These are phyloP conservation scores for Oceanodroma leucorhoa DNA, from an alignment of 2,797 vertebrate genomes.

Conservation along the genomic window DNA sequence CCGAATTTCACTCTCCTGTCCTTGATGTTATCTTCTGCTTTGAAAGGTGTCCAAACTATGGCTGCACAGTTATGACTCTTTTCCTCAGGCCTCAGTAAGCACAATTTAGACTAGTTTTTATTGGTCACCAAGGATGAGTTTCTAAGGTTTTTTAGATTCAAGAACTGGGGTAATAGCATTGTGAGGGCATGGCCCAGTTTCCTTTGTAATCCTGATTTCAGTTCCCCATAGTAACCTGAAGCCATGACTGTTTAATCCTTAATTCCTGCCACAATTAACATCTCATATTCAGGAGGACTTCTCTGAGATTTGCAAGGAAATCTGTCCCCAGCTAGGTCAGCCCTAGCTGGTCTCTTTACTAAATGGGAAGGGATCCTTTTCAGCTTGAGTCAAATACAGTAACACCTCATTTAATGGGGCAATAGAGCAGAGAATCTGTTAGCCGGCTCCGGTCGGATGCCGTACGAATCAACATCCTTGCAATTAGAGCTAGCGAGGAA, in stretches of 20 bases:
- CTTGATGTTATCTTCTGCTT: background rate
- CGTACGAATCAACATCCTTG: background rate
- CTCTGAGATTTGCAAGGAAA: constrained; percentile 55
- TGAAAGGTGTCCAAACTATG: constrained; percentile 20
- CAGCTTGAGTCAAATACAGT: constrained; percentile 11
- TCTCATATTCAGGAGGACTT: constrained; percentile 63
- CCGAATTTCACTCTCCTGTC: background rate
- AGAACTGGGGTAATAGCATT: constrained; percentile 74
- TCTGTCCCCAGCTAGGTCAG: constrained; percentile 64
- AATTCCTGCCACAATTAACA: constrained; percentile 73
- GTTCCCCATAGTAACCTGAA: constrained; percentile 65
- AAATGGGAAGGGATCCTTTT: constrained; percentile 33
- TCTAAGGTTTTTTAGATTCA: constrained; percentile 62
- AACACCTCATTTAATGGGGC: constrained; percentile 65
- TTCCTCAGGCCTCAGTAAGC: constrained; percentile 61
- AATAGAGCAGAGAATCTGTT: constrained; percentile 48
- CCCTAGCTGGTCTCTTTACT: constrained; percentile 20
- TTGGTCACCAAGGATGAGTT: constrained; percentile 70
- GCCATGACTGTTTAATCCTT: constrained; percentile 70
- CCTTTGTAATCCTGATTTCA: constrained; percentile 71
- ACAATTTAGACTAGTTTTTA: constrained; percentile 63
- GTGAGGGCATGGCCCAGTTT: constrained; percentile 72
- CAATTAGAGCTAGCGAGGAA: constrained; percentile 48
- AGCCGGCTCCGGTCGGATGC: background rate
- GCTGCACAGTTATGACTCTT: constrained; percentile 39